Conservation (phyloP, 2,113 vertebrate genomes). For the Proterorhinus semilunaris region DNA sequence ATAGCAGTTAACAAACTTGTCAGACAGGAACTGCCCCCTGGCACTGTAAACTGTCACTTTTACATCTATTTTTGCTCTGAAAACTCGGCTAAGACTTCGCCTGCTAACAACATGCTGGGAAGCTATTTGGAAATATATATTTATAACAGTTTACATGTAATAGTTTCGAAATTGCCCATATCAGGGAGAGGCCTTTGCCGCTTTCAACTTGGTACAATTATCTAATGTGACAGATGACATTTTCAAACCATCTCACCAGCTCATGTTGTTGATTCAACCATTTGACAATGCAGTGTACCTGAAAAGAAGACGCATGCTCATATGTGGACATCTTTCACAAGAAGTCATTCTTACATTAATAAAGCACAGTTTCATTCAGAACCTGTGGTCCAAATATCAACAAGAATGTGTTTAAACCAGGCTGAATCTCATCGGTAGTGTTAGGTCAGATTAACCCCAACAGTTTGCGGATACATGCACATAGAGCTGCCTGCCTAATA, state of each 20-base stretch:
- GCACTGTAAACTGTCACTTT: constrained; percentile 3
- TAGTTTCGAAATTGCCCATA: constrained; percentile 20
- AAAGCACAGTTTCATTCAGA: no score
- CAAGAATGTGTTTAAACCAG: no score
- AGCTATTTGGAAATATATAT: constrained; percentile 19
- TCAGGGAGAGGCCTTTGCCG: constrained; percentile 37
- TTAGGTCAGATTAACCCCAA: no score
- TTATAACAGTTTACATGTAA: constrained; percentile 22
- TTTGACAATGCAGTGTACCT: constrained; percentile 42
- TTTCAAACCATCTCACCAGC: constrained; percentile 39
- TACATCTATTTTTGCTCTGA: background rate
- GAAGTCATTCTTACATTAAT: background rate
- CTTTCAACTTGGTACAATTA: constrained; percentile 49
- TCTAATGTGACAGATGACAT: constrained; percentile 69
- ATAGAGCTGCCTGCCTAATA: no score
- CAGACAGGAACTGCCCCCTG: constrained; percentile 1
- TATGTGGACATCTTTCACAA: constrained; percentile 20
- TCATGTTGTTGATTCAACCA: constrained; percentile 44
- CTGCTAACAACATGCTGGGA: constrained; percentile 12
- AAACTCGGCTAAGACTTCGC: constrained; percentile 2
- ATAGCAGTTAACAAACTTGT: constrained; percentile 34
- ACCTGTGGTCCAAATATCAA: no score
- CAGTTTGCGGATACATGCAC: no score
- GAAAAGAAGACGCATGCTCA: constrained; percentile 27
- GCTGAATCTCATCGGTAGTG: no score